Evolutionary conservation across 2,113 vertebrate genomes (phyloP), one percentile per base, ranked within the genome.

Genomic region (Tauraco erythrolophus): DNA sequence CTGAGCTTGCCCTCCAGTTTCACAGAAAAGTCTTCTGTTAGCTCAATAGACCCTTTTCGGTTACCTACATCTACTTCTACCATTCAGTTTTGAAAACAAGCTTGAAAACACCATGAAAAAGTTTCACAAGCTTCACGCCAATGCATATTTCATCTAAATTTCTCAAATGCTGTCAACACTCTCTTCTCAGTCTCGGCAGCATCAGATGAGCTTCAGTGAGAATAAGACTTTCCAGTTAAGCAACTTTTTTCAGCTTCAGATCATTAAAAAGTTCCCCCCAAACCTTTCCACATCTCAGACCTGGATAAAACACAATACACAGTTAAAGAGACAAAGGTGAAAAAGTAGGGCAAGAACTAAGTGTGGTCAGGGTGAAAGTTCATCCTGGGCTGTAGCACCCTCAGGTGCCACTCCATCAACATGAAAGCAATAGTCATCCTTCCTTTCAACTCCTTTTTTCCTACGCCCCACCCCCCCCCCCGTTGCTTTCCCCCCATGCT

Each of bases 11-110:
- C 33, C 39, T 24, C 14, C 25, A 6, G 18, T 51, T 75, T 50
- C 33, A 75, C 17, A 48, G 18, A 45, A 37, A 43, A 60, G 31
- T 22, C 30, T 74, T 61, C 24, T 2, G 0, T 41, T 58, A 19
- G 8, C 66, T 61, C 5, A 0, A 35, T 3, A 51, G 16, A 68
- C 6, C 0, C 0, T 27, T 88, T 46, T 71, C 30, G 39, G 23
- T 48, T 69, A 31, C 14, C 25, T 56, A n/a, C 10, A 28, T 2
- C 19, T 79, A 13, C 28, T 75, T n/a, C 19, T 58, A 41, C 2
- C 11, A 31, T 43, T 37, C n/a, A 61, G 12, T 35, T 70, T 69
- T 35, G 18, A 71, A 58, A 88, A 70, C 16, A 65, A 88, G 15
- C 41, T 87, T 76, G 57, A 54, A 80, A 66, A 88, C 10, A 83